Base-by-base conservation (phyloP, 1,140 invertebrate genomes). In the Elymnias hypermnestra region DNA sequence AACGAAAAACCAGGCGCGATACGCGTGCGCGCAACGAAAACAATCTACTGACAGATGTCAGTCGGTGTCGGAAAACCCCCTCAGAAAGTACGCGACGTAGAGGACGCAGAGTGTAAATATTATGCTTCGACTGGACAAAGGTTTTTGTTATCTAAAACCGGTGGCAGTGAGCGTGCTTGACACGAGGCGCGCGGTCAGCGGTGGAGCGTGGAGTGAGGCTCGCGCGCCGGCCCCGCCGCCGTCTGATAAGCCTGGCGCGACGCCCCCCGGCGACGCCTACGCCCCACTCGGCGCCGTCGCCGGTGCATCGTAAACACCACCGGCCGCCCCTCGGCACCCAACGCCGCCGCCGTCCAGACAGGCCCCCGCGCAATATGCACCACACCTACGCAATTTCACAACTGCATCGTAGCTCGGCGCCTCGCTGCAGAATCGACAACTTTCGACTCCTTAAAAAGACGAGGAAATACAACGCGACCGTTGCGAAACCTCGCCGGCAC, bases 231-330 rank as follows among this genome's bases (percentile, higher is more conserved):
- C 79, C 74, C 76, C 74, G 76, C 76, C 66, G 64, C 70, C 70
- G 79, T 72, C 76, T 81, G 79, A 81, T 83, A 83, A 83, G 79
- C 72, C 76, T 74, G 75, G 71, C 75, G 75, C 73, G 79, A 83
- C 76, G 79, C 79, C 79, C 79, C 79, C 75, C 73, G 79, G 72
- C 75, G 76, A 79, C 79, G 79, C 79, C 79, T 81, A 78, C 79
- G 79, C 74, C 79, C 72, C 74, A 78, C 73, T 67, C 72, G 75
- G 63, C 75, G 72, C 63, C 72, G 67, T 43, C 74, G 72, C 35
- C 66, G 67, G 60, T 72, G 67, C 76, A 72, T n/a, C n/a, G n/a
- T n/a, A n/a, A 60, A 61, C 70, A 72, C 69, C 72, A 76, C 75
- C 69, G 70, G n/a, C n/a, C n/a, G n/a, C n/a, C n/a, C n/a, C 59